Evolutionary conservation across 2,888 invertebrate genomes (phyloP), one percentile per base, ranked within the genome.

Genomic region (Protophormia terraenovae): DNA sequence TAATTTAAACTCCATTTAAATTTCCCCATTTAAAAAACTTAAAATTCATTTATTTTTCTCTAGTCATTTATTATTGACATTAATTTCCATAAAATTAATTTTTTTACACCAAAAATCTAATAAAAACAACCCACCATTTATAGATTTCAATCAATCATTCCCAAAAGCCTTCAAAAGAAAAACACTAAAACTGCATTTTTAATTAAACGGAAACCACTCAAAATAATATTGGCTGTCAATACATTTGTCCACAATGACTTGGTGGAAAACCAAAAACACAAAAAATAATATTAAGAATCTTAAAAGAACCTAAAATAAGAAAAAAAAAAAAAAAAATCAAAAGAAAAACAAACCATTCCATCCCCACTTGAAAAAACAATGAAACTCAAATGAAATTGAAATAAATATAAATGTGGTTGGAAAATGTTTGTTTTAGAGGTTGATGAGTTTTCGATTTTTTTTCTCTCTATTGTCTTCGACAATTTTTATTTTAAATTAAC

Each of bases 191-290:
- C 29, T 67, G 72, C 58, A 67, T 72, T 72, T 83, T 78, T 83
- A 83, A 83, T 83, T 83, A 78, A 83, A 83, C 79, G 73, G 62
- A 83, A 79, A 83, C 55, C 60, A 83, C 67, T 69, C 78, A 53
- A 80, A 80, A 66, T 73, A 66, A 75, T 69, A 79, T 69, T 79
- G 58, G 72, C 83, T 83, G 83, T 83, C 83, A 83, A 75, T 83
- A 79, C 62, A 64, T 79, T 62, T 62, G 53, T 71, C 55, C 29
- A 16, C 67, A 60, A 69, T 76, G 75, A 72, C 77, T 69, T 75
- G 29, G 55, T 47, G 66, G 35, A 45, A 66, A 32, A 19, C 50
- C 24, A n/a, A 32, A 35, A 6, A 38, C 0, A 10, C n/a, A 6
- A 6, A 55, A 5, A 5, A 14, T 14, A 55, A 29, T 27, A 8